Percentiles rank a stretch among this genome's conserved stretches.
Conservation (phyloP, 2,113 vertebrate species). For the Phocoena phocoena region DNA sequence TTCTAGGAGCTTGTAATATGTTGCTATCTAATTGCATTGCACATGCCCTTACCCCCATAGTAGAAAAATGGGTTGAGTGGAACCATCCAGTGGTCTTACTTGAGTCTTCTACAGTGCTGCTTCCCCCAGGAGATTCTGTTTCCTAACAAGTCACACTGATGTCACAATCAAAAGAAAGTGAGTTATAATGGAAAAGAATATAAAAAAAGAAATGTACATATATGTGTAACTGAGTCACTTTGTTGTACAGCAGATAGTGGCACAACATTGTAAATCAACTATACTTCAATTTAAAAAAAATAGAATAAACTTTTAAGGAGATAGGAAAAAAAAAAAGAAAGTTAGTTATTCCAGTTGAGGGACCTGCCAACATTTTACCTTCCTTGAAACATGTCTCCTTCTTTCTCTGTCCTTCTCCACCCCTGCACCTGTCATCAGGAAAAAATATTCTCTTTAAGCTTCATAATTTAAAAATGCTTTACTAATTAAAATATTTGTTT, state of each 20-base stretch:
- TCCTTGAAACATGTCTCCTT: neutral
- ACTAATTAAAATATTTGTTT: conserved; percentile 59
- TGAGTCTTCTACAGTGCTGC: neutral
- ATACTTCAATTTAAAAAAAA: too few relatives aligned
- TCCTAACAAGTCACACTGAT: neutral
- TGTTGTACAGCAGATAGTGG: too few relatives aligned
- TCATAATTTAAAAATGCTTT: conserved; percentile 51
- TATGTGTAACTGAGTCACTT: too few relatives aligned
- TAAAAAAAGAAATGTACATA: too few relatives aligned
- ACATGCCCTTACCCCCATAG: neutral
- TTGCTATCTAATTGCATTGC: neutral
- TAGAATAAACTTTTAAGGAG: too few relatives aligned
- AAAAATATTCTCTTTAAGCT: conserved; percentile 46
- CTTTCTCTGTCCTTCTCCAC: neutral
- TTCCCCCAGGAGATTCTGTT: neutral
- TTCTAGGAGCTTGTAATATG: neutral
- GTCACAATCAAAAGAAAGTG: neutral
- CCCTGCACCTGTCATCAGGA: neutral
- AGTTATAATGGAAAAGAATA: neutral
- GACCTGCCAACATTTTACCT: neutral
- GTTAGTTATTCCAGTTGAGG: neutral
- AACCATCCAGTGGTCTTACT: neutral
- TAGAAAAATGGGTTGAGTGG: neutral
- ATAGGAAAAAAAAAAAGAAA: neutral
- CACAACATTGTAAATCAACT: too few relatives aligned